Percentiles rank a stretch among this genome's conserved stretches.
These are phyloP conservation scores for Pelmatolapia mariae DNA, from an alignment of 2,113 vertebrate genomes.

Conservation along the genomic window DNA sequence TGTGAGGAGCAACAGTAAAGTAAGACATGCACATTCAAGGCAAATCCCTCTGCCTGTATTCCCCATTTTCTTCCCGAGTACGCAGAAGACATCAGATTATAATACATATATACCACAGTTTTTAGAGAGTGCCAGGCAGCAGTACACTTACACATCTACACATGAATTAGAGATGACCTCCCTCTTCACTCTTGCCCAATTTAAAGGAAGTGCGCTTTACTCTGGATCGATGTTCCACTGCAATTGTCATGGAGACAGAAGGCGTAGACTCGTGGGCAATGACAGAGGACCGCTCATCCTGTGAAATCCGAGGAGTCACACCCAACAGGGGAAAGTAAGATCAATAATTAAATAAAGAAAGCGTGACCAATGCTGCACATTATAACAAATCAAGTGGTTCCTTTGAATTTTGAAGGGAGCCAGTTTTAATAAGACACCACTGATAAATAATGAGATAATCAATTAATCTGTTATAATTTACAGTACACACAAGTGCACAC, in stretches of 20 bases:
- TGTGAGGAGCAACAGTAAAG: conserved; percentile 68
- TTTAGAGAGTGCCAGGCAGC: not conserved
- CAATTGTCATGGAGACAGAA: conserved; percentile 77
- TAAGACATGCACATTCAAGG: conserved; percentile 29
- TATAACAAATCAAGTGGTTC: not conserved
- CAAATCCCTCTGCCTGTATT: not conserved
- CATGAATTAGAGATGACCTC: not conserved
- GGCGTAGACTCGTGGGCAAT: conserved; percentile 79
- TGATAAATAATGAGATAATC: not conserved
- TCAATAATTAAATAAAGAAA: conserved; percentile 2
- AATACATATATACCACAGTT: not conserved
- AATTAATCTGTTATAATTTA: not conserved
- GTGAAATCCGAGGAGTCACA: conserved; percentile 77
- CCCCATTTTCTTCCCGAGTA: not conserved
- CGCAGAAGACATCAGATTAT: not conserved
- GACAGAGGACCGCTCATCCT: conserved; percentile 78
- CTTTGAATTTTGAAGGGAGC: not conserved
- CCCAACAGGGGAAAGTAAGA: conserved; percentile 75
- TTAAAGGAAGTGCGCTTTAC: conserved; percentile 80
- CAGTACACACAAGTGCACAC: not conserved
- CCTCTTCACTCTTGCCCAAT: conserved; percentile 3
- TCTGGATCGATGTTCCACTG: conserved; percentile 76
- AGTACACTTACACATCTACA: not conserved
- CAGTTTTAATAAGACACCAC: not conserved
- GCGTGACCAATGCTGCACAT: not conserved